Base-by-base conservation (phyloP, 2,113 vertebrate species). In the Emydura subglobosa region DNA sequence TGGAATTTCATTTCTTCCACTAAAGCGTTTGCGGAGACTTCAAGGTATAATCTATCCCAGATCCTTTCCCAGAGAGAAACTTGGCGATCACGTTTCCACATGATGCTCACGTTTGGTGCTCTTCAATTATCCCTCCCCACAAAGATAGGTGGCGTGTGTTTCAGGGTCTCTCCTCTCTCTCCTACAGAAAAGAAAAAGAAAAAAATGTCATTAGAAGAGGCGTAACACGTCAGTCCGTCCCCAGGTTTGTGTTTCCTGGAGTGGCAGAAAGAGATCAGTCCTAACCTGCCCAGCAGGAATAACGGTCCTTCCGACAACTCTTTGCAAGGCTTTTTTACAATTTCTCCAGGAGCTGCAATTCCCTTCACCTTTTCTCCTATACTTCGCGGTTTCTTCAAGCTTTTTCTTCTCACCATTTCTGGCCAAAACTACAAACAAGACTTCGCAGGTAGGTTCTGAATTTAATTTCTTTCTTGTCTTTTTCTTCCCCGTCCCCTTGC, bases 111-210 rank as follows among this genome's bases (percentile, higher is more conserved):
- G 99, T 99, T 99, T 99, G 99, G 99, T 98, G 98, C 99, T 99
- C 98, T 98, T 99, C 99, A 99, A 99, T 99, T 99, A 99, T 99
- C 99, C 99, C 99, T 99, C 99, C 99, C 99, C 99, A 99, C 99
- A 99, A 99, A 99, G 99, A 99, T 99, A 99, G 99, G 99, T 99
- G 99, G 99, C 99, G 99, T 99, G 99, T 99, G 99, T 99, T 99
- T 98, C 99, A 99, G 99, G 98, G 99, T 99, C 99, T 99, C 99
- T 99, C 98, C 98, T 99, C 99, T 98, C 98, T 98, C 98, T 98
- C 98, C 98, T 98, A 99, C 98, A 98, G 99, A 98, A 98, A 98
- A 99, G 99, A 99, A 99, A 99, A 99, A 99, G 99, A 99, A 99
- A 99, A 99, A 99, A 99, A 99, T 99, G 99, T 99, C 99, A 99